Evolutionary conservation across 2,888 invertebrate genomes (phyloP), one percentile per base, ranked within the genome.

Genomic region (Drosophila mimica): DNA sequence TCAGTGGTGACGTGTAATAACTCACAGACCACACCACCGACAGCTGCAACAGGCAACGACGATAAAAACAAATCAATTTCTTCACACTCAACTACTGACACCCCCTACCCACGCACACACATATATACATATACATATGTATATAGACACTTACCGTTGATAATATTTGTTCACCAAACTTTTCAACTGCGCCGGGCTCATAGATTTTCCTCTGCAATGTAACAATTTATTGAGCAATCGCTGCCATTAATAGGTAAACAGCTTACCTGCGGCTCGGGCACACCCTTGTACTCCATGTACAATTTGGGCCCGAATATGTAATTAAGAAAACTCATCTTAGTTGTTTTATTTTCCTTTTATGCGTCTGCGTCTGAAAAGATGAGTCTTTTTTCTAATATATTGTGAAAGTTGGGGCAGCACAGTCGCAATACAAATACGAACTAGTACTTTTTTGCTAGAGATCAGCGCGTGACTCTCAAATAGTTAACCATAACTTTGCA

Each of bases 281-380:
- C 95, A 94, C 74, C 95, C 94, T 76, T 79, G 66, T 97, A 96
- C 81, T 96, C 94, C 94, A 96, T 96, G 82, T 95, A 95, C 38
- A 97, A 93, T 85, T 95, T 95, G 17, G 97, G 97, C 9, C 96
- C 95, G 90, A 96, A 95, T 81, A 96, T 93, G 91, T 95, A 96
- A 86, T 95, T 92, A 3, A 92, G 70, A 61, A 93, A 92, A 70
- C 90, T 91, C 93, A 93, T 93, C 69, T 84, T 88, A 48, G 33
- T 40, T 63, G 49, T 31, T 60, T 70, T 54, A 25, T 48, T 62
- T 71, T 54, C 6, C 11, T 20, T 48, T 57, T 73, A 65, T 64
- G 61, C 73, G 54, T 52, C 62, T 65, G 51, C 63, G 63, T 68
- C 57, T 58, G 60, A 63, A 76, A 70, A 46, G 62, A 62, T 57